Conservation (phyloP, 1,140 invertebrate species). For the Macrosteles quadrilineatus region DNA sequence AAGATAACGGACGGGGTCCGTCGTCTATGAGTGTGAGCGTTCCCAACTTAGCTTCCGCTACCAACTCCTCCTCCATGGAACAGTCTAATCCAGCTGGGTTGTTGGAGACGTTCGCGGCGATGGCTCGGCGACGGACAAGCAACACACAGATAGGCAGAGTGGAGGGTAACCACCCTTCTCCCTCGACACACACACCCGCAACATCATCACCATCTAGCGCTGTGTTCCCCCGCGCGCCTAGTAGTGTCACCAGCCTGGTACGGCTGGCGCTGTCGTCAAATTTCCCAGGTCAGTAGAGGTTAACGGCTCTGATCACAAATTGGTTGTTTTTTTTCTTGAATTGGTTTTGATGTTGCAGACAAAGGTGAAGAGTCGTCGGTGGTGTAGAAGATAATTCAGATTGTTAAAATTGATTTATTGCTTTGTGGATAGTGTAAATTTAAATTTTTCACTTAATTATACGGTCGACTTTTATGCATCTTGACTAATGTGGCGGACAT, state of each 20-base stretch:
- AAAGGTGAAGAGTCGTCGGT: background rate
- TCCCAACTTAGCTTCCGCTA: conserved; percentile 79
- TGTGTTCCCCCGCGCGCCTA: conserved; percentile 66
- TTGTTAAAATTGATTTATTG: conserved; percentile 7
- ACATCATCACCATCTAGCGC: conserved; percentile 51
- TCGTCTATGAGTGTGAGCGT: conserved; percentile 91
- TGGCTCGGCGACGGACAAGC: conserved; percentile 69
- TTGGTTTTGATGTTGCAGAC: too few species aligned
- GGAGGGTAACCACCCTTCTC: conserved; percentile 48
- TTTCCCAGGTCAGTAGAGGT: conserved; percentile 69
- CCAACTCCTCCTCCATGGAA: conserved; percentile 48
- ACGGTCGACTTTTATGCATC: too few species aligned
- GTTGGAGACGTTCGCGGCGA: conserved; percentile 81
- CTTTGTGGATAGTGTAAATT: too few species aligned
- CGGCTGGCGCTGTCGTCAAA: conserved; percentile 90
- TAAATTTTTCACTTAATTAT: too few species aligned
- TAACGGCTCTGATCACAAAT: background rate
- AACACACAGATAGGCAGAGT: conserved; percentile 24
- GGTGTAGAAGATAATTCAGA: background rate
- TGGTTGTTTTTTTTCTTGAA: too few species aligned
- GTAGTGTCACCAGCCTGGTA: conserved; percentile 84
- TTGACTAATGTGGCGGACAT: too few species aligned
- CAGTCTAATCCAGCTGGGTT: conserved; percentile 55
- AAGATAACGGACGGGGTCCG: conserved; percentile 19
- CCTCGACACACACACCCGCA: conserved; percentile 47